Evolutionary conservation across 2,888 invertebrate species (phyloP).

Genomic region (Micropterix aruncella): DNA sequence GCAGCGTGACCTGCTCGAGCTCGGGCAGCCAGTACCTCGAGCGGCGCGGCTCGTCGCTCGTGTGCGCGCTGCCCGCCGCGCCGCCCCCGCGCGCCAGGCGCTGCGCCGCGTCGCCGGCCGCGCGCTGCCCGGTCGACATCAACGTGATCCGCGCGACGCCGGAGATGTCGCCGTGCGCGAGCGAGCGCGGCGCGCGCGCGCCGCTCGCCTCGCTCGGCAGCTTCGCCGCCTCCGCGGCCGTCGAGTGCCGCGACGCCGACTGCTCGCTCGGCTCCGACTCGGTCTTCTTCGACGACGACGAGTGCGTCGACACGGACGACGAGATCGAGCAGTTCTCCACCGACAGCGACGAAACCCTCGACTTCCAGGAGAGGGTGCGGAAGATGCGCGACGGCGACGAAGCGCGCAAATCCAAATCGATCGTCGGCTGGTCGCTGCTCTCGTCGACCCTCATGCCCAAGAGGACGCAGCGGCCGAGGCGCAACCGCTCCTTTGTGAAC

Average conservation of each 20-base stretch:
- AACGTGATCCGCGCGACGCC: constrained; percentile 68
- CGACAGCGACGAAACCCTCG: constrained; percentile 51
- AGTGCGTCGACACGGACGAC: constrained; percentile 56
- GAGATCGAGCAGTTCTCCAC: constrained; percentile 76
- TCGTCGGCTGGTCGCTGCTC: constrained; percentile 19
- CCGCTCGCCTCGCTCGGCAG: constrained; percentile 72
- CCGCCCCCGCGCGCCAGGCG: constrained; percentile 19
- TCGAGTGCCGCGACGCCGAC: constrained; percentile 55
- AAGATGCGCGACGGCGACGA: constrained; percentile 11
- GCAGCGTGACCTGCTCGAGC: constrained; percentile 75
- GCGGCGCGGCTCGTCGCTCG: constrained; percentile 65
- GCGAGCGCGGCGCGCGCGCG: constrained; percentile 48
- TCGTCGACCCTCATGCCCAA: constrained; percentile 16
- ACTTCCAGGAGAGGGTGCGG: constrained; percentile 9
- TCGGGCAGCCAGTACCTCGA: constrained; percentile 75
- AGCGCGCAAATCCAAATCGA: constrained; percentile 10
- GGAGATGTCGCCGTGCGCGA: constrained; percentile 69
- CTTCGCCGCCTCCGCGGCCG: constrained; percentile 51
- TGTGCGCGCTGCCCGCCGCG: constrained; percentile 53
- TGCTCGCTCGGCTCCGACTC: constrained; percentile 64
- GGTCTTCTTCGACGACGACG: constrained; percentile 60
- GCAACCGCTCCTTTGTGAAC: constrained; percentile 21
- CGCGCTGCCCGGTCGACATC: constrained; percentile 43
- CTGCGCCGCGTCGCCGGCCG: constrained; percentile 19
- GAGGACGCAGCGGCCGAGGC: constrained; percentile 6